Conservation (phyloP, 2,888 invertebrate genomes). For the Macaria notata region DNA sequence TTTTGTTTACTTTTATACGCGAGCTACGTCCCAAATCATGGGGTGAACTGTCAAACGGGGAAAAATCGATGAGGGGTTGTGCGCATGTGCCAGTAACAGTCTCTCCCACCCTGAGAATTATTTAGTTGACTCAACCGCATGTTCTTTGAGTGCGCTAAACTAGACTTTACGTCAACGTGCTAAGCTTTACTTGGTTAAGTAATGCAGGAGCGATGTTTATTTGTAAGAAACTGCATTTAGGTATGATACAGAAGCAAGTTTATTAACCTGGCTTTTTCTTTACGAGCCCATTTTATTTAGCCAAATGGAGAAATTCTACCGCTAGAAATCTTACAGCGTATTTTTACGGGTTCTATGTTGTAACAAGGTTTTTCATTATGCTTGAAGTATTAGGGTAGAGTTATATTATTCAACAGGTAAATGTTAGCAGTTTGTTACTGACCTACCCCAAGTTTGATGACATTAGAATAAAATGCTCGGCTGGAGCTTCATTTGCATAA, state of each 20-base stretch:
- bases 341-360: background rate
- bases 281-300: slow-evolving; percentile 20
- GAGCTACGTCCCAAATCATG: slow-evolving; percentile 71
- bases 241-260: slow-evolving; percentile 8
- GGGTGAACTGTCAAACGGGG: slow-evolving; percentile 76
- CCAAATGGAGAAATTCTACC: slow-evolving; percentile 6
- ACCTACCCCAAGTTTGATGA: slow-evolving; percentile 30
- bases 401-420: slow-evolving; percentile 21
- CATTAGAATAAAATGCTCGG: slow-evolving; percentile 11
- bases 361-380: background rate
- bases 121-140: too few relatives aligned
- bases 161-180: too few relatives aligned
- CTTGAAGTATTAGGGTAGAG: too few relatives aligned
- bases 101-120: too few relatives aligned
- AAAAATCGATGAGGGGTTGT: slow-evolving; percentile 73
- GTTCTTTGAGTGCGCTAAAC: too few relatives aligned
- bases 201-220: too few relatives aligned
- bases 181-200: too few relatives aligned
- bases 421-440: slow-evolving; percentile 23
- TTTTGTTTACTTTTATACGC: slow-evolving; percentile 75
- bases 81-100: slow-evolving; percentile 66
- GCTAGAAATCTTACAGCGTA: slow-evolving; percentile 1
- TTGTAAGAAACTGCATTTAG: background rate
- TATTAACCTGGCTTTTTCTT: slow-evolving; percentile 29
- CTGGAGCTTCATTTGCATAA: slow-evolving; percentile 4